Percentiles rank a stretch among this genome's conserved stretches.
Conservation (phyloP, 2,797 vertebrate genomes). For the Australoheros facetus region DNA sequence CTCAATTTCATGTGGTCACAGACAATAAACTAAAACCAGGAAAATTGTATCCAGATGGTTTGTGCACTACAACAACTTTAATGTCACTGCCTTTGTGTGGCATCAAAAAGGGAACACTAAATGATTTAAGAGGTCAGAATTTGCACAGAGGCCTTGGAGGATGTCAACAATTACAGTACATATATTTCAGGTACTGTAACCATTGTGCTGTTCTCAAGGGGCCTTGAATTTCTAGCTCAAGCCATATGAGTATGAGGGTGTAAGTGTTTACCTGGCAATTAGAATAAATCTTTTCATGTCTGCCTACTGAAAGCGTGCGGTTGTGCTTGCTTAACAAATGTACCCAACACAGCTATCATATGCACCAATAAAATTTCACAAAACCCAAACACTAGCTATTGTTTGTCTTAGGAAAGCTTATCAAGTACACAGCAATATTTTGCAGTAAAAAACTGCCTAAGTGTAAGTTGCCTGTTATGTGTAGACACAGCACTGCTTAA, state of each 20-base stretch:
- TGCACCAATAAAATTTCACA: conserved; percentile 18
- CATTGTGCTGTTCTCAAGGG: background rate
- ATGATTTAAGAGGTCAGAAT: background rate
- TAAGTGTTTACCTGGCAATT: conserved; percentile 15
- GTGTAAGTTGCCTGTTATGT: background rate
- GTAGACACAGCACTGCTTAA: background rate
- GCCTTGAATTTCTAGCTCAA: background rate
- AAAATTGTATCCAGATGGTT: conserved; percentile 3
- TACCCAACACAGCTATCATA: conserved; percentile 7
- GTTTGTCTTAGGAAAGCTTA: background rate
- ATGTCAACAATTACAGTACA: background rate
- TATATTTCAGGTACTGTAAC: background rate
- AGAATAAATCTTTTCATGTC: conserved; percentile 7
- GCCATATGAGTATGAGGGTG: background rate
- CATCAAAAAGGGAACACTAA: background rate
- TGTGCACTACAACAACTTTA: background rate
- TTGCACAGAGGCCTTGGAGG: background rate
- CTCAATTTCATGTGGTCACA: conserved; percentile 12
- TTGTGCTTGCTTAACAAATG: conserved; percentile 11
- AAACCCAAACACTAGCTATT: background rate
- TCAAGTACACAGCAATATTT: background rate
- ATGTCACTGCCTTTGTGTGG: background rate
- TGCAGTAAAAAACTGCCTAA: background rate
- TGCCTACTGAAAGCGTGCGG: background rate
- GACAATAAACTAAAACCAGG: conserved; percentile 18